Percentiles rank a stretch among this genome's conserved stretches.
These are phyloP conservation scores for Gastrophryne carolinensis DNA, from an alignment of 2,797 vertebrate species.

Conservation along the genomic window DNA sequence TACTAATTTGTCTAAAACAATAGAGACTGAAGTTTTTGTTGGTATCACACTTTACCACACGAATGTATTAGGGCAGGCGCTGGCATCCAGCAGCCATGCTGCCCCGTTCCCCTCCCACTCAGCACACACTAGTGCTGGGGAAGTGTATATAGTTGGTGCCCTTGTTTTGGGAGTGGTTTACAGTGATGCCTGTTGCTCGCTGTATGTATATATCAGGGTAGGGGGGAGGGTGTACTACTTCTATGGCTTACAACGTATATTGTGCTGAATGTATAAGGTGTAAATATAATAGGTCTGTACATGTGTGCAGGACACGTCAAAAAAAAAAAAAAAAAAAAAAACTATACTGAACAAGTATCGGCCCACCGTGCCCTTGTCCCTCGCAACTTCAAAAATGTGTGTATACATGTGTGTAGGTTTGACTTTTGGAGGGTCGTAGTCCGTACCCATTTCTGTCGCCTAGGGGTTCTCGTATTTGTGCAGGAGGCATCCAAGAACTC, in stretches of 20 bases:
- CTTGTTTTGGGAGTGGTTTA: conserved; percentile 15
- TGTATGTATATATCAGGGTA: conserved; percentile 30
- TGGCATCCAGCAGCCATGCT: conserved; percentile 30
- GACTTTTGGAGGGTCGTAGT: not conserved
- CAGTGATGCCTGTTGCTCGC: conserved; percentile 5
- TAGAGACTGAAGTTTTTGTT: conserved; percentile 6
- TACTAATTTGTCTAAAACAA: conserved; percentile 27
- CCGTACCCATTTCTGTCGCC: not conserved
- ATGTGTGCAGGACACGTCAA: not conserved
- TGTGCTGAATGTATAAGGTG: conserved; percentile 44
- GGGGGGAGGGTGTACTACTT: not conserved
- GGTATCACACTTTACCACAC: conserved; percentile 27
- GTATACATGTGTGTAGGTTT: too few species aligned
- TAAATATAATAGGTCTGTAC: conserved; percentile 1
- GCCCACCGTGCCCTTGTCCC: too few species aligned
- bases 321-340: not conserved
- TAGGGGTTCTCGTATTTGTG: too few species aligned
- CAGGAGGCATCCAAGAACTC: too few species aligned
- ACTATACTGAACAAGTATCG: too few species aligned
- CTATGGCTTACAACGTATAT: conserved; percentile 29
- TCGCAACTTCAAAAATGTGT: too few species aligned
- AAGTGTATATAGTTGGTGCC: conserved; percentile 37
- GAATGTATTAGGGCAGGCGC: conserved; percentile 50
- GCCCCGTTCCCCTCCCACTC: not conserved
- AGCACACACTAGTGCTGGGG: not conserved